Conservation (phyloP, 2,113 vertebrate species). For the Neolamprologus sp. region DNA sequence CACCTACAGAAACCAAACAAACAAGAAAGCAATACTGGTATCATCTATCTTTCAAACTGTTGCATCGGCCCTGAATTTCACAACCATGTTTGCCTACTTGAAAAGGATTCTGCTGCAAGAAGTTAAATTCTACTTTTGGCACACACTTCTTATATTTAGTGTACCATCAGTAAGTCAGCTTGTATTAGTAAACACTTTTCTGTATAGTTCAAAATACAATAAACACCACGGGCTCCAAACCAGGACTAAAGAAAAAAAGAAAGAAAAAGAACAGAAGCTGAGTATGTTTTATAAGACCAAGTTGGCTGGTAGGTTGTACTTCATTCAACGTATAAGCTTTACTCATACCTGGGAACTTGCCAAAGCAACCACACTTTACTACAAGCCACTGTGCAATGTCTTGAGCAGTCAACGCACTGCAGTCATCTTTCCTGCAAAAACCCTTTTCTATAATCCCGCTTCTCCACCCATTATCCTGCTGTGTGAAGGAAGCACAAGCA, state of each 20-base stretch:
- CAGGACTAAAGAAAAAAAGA: neutral
- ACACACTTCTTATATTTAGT: neutral
- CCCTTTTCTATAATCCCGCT: neutral
- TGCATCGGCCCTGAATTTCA: neutral
- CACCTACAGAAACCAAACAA: neutral
- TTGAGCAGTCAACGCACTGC: neutral
- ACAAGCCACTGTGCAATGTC: neutral
- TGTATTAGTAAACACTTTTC: neutral
- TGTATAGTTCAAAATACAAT: neutral
- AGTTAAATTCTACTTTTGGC: neutral
- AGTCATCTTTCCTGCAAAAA: neutral
- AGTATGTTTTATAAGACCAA: neutral
- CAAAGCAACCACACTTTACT: neutral
- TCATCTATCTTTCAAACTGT: neutral
- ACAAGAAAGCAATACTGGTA: neutral
- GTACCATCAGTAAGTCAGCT: neutral
- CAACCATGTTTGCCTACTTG: neutral
- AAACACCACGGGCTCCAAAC: neutral
- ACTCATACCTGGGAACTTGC: neutral
- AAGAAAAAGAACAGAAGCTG: neutral
- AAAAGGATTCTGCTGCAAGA: neutral
- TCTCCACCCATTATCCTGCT: neutral
- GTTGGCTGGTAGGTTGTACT: neutral
- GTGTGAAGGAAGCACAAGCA: neutral
- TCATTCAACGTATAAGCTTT: neutral